These are phyloP conservation scores for Dolichopus griseipennis DNA, from an alignment of 2,888 invertebrate genomes.

Conservation along the genomic window DNA sequence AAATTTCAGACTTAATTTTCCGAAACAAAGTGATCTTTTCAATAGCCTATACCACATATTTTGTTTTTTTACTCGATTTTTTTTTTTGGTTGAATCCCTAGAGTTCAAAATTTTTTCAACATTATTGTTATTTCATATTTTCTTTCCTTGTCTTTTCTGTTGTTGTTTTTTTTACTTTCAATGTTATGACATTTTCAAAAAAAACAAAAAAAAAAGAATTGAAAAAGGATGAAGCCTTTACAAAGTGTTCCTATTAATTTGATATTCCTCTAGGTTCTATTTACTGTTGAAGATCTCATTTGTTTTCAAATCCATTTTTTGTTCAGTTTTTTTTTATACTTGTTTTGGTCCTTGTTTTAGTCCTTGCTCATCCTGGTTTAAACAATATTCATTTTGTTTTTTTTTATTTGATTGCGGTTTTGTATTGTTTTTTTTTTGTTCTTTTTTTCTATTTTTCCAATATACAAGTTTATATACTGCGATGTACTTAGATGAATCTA, in stretches of 20 bases:
- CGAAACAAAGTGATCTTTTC: too few species aligned
- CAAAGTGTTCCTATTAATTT: constrained; percentile 1
- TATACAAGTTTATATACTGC: too few species aligned
- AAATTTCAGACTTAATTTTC: too few species aligned
- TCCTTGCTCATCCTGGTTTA: too few species aligned
- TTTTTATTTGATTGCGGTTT: too few species aligned
- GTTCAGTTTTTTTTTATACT: background rate
- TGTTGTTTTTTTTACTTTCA: background rate
- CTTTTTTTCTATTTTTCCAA: too few species aligned
- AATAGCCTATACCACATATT: too few species aligned
- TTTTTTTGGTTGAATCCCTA: too few species aligned
- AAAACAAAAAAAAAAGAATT: background rate
- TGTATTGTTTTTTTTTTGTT: too few species aligned
- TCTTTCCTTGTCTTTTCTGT: background rate
- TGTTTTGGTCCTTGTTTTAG: background rate
- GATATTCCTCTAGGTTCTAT: background rate
- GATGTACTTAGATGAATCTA: background rate
- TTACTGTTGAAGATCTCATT: background rate
- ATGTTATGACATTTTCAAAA: background rate
- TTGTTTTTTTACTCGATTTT: too few species aligned
- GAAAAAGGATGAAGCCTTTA: background rate
- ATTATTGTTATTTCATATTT: background rate
- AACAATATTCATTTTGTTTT: too few species aligned
- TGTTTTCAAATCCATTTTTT: background rate
- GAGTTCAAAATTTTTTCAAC: too few species aligned